Conservation (phyloP, 2,113 vertebrate genomes). For the Rhabdornis inornatus region DNA sequence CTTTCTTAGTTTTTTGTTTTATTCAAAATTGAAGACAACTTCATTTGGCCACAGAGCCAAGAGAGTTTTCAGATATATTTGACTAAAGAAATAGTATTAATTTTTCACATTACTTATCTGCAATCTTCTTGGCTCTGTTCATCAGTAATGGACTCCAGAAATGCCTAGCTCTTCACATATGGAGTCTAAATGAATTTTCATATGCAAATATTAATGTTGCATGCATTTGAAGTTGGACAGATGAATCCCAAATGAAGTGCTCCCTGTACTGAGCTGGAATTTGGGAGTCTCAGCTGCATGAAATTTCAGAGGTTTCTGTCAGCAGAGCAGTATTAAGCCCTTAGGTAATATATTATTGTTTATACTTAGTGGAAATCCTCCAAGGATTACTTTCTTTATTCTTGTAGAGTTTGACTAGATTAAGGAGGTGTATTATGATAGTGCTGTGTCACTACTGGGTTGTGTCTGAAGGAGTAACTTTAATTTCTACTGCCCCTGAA, state of each 20-base stretch:
- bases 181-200: background rate
- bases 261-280: background rate
- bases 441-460: background rate
- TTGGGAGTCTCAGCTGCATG: background rate
- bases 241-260: background rate
- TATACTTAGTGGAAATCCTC: constrained; percentile 7
- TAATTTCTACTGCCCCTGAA: background rate
- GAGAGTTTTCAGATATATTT: background rate
- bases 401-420: background rate
- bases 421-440: background rate
- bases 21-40: background rate
- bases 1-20: background rate
- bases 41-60: background rate
- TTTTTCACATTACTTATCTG: background rate
- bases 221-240: background rate
- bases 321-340: background rate
- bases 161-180: background rate
- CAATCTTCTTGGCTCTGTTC: background rate
- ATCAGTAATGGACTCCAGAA: background rate
- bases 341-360: constrained; percentile 23
- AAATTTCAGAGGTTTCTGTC: background rate
- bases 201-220: background rate
- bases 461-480: background rate
- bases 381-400: background rate
- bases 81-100: background rate